Evolutionary conservation across 2,797 vertebrate genomes (phyloP).

Genomic region (Trachurus trachurus): DNA sequence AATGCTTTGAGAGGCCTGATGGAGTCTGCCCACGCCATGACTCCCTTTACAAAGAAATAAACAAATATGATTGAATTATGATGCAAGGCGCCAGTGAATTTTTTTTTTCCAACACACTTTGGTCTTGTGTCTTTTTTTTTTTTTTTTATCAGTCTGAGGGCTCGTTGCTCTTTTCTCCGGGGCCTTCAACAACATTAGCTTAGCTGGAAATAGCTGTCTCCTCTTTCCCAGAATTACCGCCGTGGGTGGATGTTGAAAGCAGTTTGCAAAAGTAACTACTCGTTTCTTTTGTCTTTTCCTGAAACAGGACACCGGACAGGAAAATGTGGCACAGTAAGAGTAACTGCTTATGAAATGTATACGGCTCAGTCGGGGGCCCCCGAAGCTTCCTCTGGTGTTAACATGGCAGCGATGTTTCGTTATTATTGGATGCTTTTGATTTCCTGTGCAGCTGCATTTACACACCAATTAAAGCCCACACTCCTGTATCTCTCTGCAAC

Average conservation of each 20-base stretch:
- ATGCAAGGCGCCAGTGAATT: conserved; percentile 37
- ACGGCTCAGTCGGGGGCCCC: conserved; percentile 6
- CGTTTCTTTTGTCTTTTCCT: conserved; percentile 54
- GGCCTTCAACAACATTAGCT: conserved; percentile 56
- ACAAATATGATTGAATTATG: conserved; percentile 55
- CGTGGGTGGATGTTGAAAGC: conserved; percentile 62
- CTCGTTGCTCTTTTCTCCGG: conserved; percentile 39
- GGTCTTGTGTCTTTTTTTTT: conserved; percentile 33
- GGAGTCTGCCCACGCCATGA: conserved; percentile 32
- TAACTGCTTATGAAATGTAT: conserved; percentile 20
- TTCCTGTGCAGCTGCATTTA: conserved; percentile 16
- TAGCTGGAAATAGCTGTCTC: conserved; percentile 61
- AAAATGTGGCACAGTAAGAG: conserved; percentile 25
- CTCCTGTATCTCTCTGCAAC: background rate
- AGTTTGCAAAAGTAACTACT: conserved; percentile 50
- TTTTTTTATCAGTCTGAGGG: conserved; percentile 1
- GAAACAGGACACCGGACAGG: conserved; percentile 54
- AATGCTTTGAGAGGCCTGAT: conserved; percentile 41
- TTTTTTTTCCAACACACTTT: conserved; percentile 20
- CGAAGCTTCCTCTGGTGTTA: conserved; percentile 8
- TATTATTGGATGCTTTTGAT: background rate
- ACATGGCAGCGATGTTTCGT: background rate
- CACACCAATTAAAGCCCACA: conserved; percentile 5
- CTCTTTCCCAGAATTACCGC: conserved; percentile 54
- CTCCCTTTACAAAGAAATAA: conserved; percentile 51